Evolutionary conservation across 2,888 invertebrate species (phyloP).

Genomic region (Synanthedon tipuliformis): DNA sequence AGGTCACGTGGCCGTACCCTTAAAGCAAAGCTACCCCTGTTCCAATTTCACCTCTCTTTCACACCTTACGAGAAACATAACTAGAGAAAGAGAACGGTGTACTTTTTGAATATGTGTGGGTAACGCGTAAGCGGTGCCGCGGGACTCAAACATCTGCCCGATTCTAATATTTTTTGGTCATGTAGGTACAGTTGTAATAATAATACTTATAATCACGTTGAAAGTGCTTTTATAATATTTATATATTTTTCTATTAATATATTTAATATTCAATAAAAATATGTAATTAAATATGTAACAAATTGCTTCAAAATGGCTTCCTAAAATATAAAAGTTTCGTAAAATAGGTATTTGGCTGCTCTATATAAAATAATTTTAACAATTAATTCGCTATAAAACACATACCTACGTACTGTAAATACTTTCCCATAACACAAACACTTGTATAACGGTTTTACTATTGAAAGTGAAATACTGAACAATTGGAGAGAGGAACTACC

Average conservation of each 20-base stretch:
- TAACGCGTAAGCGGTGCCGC: constrained; percentile 32
- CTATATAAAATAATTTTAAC: too few species aligned
- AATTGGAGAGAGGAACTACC: constrained; percentile 22
- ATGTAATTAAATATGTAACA: too few species aligned
- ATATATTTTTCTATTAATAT: too few species aligned
- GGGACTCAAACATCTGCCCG: constrained; percentile 56
- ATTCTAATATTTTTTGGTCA: constrained; percentile 47
- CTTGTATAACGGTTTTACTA: constrained; percentile 47
- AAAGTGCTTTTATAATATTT: not conserved
- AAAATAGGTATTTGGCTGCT: too few species aligned
- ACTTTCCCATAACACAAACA: constrained; percentile 13
- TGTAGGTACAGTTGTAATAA: constrained; percentile 41
- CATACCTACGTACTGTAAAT: not conserved
- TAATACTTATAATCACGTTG: constrained; percentile 23
- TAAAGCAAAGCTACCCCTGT: constrained; percentile 52
- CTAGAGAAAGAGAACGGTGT: constrained; percentile 17
- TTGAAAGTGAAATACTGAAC: constrained; percentile 30
- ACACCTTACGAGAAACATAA: not conserved
- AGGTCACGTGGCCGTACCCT: constrained; percentile 55
- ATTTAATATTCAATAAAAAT: too few species aligned
- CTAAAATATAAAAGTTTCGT: too few species aligned
- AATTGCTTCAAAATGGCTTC: too few species aligned
- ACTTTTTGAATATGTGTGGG: constrained; percentile 21
- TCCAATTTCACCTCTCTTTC: constrained; percentile 27
- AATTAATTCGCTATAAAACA: too few species aligned